These are phyloP conservation scores for Nylanderia fulva DNA, from an alignment of 1,140 invertebrate genomes.

Conservation along the genomic window DNA sequence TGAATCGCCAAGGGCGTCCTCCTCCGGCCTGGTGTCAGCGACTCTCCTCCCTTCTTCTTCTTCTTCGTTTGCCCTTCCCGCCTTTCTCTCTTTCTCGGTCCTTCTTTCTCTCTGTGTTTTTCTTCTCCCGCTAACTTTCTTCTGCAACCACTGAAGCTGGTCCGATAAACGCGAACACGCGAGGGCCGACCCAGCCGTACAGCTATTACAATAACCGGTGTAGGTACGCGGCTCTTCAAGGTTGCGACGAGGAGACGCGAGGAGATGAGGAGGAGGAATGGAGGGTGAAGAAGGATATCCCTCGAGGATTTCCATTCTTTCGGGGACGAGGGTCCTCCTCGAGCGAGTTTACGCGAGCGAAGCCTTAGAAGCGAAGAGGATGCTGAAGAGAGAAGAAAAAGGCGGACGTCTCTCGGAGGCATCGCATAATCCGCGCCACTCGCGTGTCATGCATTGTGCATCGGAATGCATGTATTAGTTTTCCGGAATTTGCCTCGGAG, in stretches of 20 bases:
- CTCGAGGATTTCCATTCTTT: constrained; percentile 37
- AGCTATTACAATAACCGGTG: constrained; percentile 73
- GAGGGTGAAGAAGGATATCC: too few relatives aligned
- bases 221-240: constrained; percentile 71
- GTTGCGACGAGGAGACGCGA: constrained; percentile 56
- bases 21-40: constrained; percentile 36
- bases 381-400: background rate
- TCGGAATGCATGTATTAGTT: too few relatives aligned
- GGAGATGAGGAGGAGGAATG: too few relatives aligned
- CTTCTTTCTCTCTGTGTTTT: constrained; percentile 1
- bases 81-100: background rate
- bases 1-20: constrained; percentile 52
- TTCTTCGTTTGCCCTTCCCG: constrained; percentile 22
- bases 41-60: background rate
- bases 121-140: constrained; percentile 42
- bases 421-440: background rate
- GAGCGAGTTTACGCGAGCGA: constrained; percentile 14
- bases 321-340: constrained; percentile 5
- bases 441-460: too few relatives aligned
- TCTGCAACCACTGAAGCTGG: constrained; percentile 43
- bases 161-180: constrained; percentile 63
- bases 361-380: background rate
- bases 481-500: too few relatives aligned
- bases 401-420: background rate
- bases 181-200: constrained; percentile 42